Base-by-base conservation (phyloP, 2,113 vertebrate species). In the Strigops habroptila region DNA sequence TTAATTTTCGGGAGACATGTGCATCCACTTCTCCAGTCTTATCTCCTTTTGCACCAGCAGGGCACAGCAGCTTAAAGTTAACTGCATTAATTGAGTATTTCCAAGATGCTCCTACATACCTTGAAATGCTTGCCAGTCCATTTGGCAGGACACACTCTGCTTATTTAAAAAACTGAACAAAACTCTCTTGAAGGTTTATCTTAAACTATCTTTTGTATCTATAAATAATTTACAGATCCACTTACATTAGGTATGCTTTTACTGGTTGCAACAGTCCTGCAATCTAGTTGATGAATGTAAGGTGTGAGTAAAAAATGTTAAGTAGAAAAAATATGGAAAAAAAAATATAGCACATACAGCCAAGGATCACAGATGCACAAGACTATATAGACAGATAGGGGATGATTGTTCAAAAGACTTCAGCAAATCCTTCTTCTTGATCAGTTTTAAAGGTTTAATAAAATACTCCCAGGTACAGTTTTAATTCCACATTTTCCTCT, bases 141-240 rank as follows among this genome's bases (percentile, higher is more conserved):
- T 84, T 91, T 69, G 86, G 57, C 51, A 82, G 83, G 33, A 79
- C 37, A 48, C 21, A 31, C 23, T 71, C 64, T 14, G 4, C 37
- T 10, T 84, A 55, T 82, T 95, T 84, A 91, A 95, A 41, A 35
- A 84, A 89, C 51, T 48, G 43, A 88, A 71, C 55, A 91, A 92
- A 86, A 79, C 27, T 18, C 31, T 75, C 52, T 55, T 9, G 30
- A 91, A 84, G 41, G 23, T n/a, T 89, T 86, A 91, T 46, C 62
- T 86, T 79, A 51, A 88, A n/a, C 77, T 82, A 31, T 37, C 30
- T 59, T 76, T 57, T 82, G 37, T 73, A 76, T 27, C 64, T 88
- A 62, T 64, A 85, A 79, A 89, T 71, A 83, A 81, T 51, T 67
- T 71, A 84, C 30, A 79, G 65, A 69, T 44, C 48, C 62, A 92